Evolutionary conservation across 2,888 invertebrate species (phyloP).

Genomic region (Agonopterix alstromeriana): DNA sequence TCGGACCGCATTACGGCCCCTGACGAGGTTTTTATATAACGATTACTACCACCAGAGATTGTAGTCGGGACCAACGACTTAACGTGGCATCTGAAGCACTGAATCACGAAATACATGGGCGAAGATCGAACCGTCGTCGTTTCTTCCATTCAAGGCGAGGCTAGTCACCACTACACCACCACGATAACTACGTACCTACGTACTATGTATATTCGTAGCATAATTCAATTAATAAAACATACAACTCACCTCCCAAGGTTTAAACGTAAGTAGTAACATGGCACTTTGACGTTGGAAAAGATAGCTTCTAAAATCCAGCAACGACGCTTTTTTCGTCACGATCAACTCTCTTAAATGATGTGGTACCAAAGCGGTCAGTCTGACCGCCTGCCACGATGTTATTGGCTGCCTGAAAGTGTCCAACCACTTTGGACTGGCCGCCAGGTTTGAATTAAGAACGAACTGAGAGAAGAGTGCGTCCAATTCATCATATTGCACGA

Average conservation of each 20-base stretch:
- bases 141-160: no score
- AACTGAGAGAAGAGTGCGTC: constrained; percentile 98
- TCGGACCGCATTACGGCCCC: no score
- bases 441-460: constrained; percentile 93
- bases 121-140: no score
- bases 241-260: constrained; percentile 86
- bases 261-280: constrained; percentile 83
- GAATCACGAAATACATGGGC: no score
- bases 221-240: not conserved
- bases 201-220: no score
- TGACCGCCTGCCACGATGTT: constrained; percentile 90
- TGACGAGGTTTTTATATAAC: no score
- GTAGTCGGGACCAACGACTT: no score
- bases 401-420: constrained; percentile 87
- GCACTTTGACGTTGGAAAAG: constrained; percentile 95
- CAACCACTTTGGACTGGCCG: constrained; percentile 92
- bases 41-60: no score
- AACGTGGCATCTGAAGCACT: no score
- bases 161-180: no score
- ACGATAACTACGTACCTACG: no score
- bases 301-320: constrained; percentile 95
- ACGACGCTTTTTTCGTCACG: constrained; percentile 77
- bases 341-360: constrained; percentile 69
- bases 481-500: constrained; percentile 97
- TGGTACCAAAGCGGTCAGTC: constrained; percentile 78